Evolutionary conservation across 2,113 vertebrate genomes (phyloP).

Genomic region (Labrus mixtus): DNA sequence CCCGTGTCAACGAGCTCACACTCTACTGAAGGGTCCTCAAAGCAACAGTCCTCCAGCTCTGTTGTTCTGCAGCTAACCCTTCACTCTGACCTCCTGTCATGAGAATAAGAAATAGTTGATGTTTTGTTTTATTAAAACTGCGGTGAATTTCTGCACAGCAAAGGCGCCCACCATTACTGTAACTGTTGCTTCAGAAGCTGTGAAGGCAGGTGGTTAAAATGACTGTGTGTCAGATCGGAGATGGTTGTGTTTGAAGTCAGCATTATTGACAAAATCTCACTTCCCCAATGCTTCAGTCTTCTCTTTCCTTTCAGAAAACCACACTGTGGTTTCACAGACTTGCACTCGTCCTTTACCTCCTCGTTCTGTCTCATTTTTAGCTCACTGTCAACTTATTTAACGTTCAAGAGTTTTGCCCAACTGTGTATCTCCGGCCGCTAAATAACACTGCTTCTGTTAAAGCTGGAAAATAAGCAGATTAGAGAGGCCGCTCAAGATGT

Average conservation of each 20-base stretch:
- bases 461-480: conserved; percentile 32
- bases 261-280: conserved; percentile 30
- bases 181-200: conserved; percentile 6
- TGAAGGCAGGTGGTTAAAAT: conserved; percentile 5
- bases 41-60: conserved; percentile 38
- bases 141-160: neutral
- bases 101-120: conserved; percentile 12
- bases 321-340: neutral
- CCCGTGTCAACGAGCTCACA: conserved; percentile 44
- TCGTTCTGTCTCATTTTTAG: neutral
- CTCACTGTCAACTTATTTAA: neutral
- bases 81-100: conserved; percentile 23
- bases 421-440: neutral
- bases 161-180: neutral
- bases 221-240: neutral
- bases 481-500: conserved; percentile 29
- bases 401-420: neutral
- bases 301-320: conserved; percentile 8
- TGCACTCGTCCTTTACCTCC: neutral
- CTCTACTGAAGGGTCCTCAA: conserved; percentile 67
- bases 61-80: conserved; percentile 35
- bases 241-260: conserved; percentile 9
- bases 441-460: conserved; percentile 17
- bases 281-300: conserved; percentile 11
- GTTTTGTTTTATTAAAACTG: neutral